Evolutionary conservation across 2,797 vertebrate genomes (phyloP).

Genomic region (Sebastes goodei): DNA sequence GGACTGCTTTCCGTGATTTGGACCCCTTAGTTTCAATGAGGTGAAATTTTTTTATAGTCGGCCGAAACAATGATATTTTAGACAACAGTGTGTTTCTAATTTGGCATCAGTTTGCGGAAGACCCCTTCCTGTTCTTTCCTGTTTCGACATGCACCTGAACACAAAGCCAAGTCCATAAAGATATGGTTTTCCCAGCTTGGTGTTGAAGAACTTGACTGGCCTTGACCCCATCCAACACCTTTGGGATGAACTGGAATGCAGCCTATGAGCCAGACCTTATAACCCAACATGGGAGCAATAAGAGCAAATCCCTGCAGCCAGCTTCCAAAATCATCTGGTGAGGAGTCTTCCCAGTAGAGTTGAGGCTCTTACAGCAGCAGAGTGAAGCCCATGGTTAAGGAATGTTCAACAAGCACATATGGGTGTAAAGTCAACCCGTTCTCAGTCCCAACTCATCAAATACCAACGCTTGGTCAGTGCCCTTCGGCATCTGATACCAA

Average conservation of each 20-base stretch:
- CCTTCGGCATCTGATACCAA: no score
- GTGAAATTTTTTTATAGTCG: no score
- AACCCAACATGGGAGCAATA: not conserved
- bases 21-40: no score
- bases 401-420: not conserved
- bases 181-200: not conserved
- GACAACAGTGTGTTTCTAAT: not conserved
- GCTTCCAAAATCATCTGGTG: not conserved
- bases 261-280: not conserved
- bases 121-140: not conserved
- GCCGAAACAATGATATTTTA: not conserved
- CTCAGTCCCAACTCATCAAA: not conserved
- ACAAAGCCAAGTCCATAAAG: not conserved
- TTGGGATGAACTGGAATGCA: no score
- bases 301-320: not conserved
- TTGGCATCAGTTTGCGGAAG: not conserved
- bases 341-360: not conserved
- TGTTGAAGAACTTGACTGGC: not conserved
- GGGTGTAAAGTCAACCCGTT: no score
- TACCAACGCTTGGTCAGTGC: not conserved
- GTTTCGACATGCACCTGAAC: not conserved
- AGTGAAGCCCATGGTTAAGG: rapidly evolving
- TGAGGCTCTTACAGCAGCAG: not conserved
- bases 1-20: not conserved
- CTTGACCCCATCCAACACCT: not conserved